These are phyloP conservation scores for Sebastes umbrosus DNA, from an alignment of 2,797 vertebrate genomes.

Conservation along the genomic window DNA sequence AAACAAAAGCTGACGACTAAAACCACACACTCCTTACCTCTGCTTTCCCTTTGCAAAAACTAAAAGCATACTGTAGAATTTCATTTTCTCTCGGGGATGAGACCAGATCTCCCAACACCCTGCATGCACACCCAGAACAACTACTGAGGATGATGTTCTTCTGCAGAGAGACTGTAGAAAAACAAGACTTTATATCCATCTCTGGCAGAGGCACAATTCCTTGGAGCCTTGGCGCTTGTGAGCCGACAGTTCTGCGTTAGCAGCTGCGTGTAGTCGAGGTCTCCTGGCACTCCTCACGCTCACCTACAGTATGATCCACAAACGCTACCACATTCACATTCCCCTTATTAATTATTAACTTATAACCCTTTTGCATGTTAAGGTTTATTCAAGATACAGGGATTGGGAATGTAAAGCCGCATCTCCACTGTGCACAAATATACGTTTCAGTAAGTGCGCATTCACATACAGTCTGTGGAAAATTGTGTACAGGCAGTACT, in stretches of 20 bases:
- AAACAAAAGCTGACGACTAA: not conserved
- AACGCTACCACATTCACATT: slow-evolving; percentile 4
- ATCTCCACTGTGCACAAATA: not conserved
- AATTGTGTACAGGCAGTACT: not conserved
- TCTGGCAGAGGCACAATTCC: slow-evolving; percentile 46
- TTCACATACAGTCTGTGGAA: not conserved
- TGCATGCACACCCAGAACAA: slow-evolving; percentile 9
- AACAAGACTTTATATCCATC: slow-evolving; percentile 38
- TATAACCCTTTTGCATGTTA: slow-evolving; percentile 6
- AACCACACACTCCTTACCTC: not conserved
- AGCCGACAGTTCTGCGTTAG: slow-evolving; percentile 32
- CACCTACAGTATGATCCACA: slow-evolving; percentile 11
- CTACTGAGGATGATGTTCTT: slow-evolving; percentile 37
- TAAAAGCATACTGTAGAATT: slow-evolving; percentile 3
- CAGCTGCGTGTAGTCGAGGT: slow-evolving; percentile 1
- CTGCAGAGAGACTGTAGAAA: slow-evolving; percentile 26
- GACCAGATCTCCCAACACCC: slow-evolving; percentile 2
- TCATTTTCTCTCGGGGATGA: slow-evolving; percentile 13
- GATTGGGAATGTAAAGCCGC: slow-evolving; percentile 1
- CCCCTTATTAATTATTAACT: slow-evolving; percentile 38
- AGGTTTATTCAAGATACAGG: not conserved
- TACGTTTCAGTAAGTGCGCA: not conserved
- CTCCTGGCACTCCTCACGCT: slow-evolving; percentile 23
- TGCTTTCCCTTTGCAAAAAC: not conserved
- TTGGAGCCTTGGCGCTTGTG: slow-evolving; percentile 33